These are phyloP conservation scores for Craseonycteris thonglongyai DNA, from an alignment of 2,113 vertebrate genomes.

Conservation along the genomic window DNA sequence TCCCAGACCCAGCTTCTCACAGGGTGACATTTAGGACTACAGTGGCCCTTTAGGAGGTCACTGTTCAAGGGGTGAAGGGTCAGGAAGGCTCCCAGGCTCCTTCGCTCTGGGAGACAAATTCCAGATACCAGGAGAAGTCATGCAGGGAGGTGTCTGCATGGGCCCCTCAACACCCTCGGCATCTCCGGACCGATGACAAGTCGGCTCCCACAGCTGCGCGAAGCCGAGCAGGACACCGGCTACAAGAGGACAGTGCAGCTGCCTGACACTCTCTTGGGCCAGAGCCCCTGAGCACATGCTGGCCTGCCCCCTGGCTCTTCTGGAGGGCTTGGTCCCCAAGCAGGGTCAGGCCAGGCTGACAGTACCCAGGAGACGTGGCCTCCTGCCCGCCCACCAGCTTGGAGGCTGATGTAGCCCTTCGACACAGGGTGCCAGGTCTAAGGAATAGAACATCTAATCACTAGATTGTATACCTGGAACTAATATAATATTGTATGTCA, in stretches of 20 bases:
- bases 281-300: not conserved
- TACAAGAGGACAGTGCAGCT: not conserved
- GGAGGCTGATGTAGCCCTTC: not conserved
- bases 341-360: not conserved
- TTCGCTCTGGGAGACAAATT: not conserved
- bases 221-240: not conserved
- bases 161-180: not conserved
- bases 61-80: conserved; percentile 33
- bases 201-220: not conserved
- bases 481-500: not conserved
- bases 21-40: conserved; percentile 45
- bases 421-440: not conserved
- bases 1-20: conserved; percentile 48
- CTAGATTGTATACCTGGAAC: not conserved
- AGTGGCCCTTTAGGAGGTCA: conserved; percentile 63
- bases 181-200: not conserved
- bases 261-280: not conserved
- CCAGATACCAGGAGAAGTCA: not conserved
- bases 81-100: not conserved
- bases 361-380: fast-evolving
- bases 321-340: not conserved
- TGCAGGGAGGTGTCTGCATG: not conserved
- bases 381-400: fast-evolving
- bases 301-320: not conserved
- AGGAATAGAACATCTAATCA: not conserved